Evolutionary conservation across 2,113 vertebrate genomes (phyloP).

Genomic region (Panthera leo): DNA sequence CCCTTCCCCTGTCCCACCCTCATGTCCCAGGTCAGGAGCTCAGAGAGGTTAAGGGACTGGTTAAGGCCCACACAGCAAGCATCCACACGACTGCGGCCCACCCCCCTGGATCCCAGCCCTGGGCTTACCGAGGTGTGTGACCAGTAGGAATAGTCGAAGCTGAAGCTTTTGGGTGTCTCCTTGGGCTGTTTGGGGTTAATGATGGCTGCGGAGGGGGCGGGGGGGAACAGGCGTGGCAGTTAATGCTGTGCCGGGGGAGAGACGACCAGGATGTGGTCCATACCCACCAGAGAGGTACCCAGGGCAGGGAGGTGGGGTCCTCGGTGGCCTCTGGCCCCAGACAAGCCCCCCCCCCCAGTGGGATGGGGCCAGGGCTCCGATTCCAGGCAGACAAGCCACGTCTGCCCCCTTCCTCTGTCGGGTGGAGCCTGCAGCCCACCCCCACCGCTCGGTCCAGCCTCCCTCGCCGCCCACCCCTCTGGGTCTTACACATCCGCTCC

Average conservation of each 20-base stretch:
- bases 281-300: background rate
- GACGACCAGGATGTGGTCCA: fast-evolving
- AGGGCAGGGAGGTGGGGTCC: fast-evolving
- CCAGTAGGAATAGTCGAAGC: conserved; percentile 99
- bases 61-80: fast-evolving
- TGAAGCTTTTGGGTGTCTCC: conserved; percentile 98
- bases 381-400: fast-evolving
- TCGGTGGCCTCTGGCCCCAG: background rate
- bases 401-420: background rate
- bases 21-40: background rate
- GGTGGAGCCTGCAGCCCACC: too few relatives aligned
- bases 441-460: background rate
- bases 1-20: background rate
- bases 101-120: fast-evolving
- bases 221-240: background rate
- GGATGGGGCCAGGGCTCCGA: too few relatives aligned
- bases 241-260: fast-evolving
- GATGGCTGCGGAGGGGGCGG: conserved; percentile 89
- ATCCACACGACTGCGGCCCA: fast-evolving
- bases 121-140: conserved; percentile 95
- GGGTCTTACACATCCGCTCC: background rate
- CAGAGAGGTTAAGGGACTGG: background rate
- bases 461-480: too few relatives aligned
- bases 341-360: background rate
- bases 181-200: conserved; percentile 97